A percentile compares a stretch with the other conserved stretches of the same genome.
These are phyloP conservation scores for Zygaena filipendulae DNA, from an alignment of 2,888 invertebrate genomes.

Conservation along the genomic window DNA sequence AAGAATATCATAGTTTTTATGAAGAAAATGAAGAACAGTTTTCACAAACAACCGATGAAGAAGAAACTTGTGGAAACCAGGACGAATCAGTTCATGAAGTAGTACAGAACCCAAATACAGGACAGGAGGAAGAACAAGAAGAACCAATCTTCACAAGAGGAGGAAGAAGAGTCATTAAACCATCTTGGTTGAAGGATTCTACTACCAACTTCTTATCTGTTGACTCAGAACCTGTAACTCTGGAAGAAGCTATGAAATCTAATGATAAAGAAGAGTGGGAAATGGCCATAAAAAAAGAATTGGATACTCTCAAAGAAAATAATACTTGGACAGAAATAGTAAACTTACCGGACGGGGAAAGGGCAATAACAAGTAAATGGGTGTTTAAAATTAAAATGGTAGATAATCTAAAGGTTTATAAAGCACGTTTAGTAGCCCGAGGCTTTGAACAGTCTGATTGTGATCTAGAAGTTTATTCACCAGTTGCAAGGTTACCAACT, in stretches of 20 bases:
- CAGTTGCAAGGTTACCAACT: constrained; percentile 10
- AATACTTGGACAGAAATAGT: constrained; percentile 8
- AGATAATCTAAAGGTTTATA: constrained; percentile 10
- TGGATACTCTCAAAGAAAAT: constrained; percentile 11
- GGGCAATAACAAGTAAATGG: neutral
- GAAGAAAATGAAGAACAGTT: too few species aligned
- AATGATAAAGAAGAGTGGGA: constrained; percentile 10
- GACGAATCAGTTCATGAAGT: too few species aligned
- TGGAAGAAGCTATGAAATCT: constrained; percentile 10
- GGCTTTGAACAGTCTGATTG: constrained; percentile 13
- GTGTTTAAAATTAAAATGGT: constrained; percentile 13
- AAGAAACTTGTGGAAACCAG: too few species aligned
- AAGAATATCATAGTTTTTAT: too few species aligned
- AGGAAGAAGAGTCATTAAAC: too few species aligned
- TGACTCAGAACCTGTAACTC: neutral
- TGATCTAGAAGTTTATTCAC: constrained; percentile 9
- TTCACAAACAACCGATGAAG: too few species aligned
- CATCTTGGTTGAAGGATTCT: neutral
- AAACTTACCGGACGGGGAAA: neutral
- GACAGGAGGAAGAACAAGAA: too few species aligned
- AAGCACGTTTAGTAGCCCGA: constrained; percentile 17
- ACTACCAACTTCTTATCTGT: neutral
- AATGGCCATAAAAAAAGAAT: constrained; percentile 12
- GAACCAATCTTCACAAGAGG: too few species aligned
- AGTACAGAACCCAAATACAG: too few species aligned